Base-by-base conservation (phyloP, 2,888 invertebrate species). In the Hesperia comma region DNA sequence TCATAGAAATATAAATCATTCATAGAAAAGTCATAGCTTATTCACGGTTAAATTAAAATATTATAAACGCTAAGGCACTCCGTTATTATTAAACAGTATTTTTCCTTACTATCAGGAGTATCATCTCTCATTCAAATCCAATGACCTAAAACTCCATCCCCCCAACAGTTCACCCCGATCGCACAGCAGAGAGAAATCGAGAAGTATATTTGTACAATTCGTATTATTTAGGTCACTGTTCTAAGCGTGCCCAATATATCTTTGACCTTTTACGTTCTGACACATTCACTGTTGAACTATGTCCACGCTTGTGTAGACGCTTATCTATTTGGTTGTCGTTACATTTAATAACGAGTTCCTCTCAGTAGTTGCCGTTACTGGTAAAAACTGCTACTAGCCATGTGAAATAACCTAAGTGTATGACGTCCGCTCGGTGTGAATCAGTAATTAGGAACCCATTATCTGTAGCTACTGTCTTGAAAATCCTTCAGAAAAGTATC, bases 261-360 rank as follows among this genome's bases (percentile, higher is more conserved):
- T 54, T 32, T 54, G 54, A 54, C 54, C 54, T 54, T 54, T 33
- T 54, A 54, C 32, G 15, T 54, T 54, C 54, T 17, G 54, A 33
- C 33, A 32, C 4, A 54, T 54, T 10, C 32, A 33, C 7, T 54
- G 10, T 54, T 17, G 54, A 33, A 54, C 54, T 7, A 15, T 15
- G 33, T 33, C 54, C 21, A 15, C 21, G 33, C 21, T 33, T 32
- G 8, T 15, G 2, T 26, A 54, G 2, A 54, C 14, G 14, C 51
- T 26, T 54, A 54, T 54, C 54, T 26, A 53, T 54, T 54, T 33
- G 15, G 15, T 54, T 54, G 5, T 32, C 43, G 15, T 19, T 49
- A 49, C 7, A 17, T 19, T n/a, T 6, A 49, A 19, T 49, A 19
- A 10, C 17, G 6, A n/a, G 15, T 15, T 43, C 8, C 12, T 49